Evolutionary conservation across 1,140 invertebrate species (phyloP).

Genomic region (Aphidius ervi): DNA sequence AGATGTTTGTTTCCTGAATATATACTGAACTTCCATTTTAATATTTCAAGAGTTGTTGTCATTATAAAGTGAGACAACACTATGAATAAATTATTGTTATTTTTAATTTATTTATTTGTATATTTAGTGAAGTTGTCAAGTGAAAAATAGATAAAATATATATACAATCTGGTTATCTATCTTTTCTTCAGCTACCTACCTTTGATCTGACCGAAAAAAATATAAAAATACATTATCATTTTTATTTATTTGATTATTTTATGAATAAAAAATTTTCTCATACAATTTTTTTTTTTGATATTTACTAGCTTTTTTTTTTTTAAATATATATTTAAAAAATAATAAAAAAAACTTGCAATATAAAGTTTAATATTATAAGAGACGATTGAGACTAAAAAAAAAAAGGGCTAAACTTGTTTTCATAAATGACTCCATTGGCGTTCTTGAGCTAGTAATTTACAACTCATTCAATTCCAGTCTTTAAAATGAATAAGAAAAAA

Average conservation of each 20-base stretch:
- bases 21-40: too few species aligned
- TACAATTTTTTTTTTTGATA: too few species aligned
- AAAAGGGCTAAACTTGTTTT: constrained; percentile 8
- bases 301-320: not conserved
- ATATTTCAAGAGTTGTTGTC: too few species aligned
- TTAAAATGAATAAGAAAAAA: not conserved
- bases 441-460: constrained; percentile 2
- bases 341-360: not conserved
- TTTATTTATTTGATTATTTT: too few species aligned
- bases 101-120: not conserved
- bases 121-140: constrained; percentile 6
- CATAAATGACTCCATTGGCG: constrained; percentile 9
- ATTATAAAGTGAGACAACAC: too few species aligned
- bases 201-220: not conserved
- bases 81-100: not conserved
- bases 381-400: not conserved
- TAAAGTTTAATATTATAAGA: constrained; percentile 5
- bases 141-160: constrained; percentile 7
- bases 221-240: too few species aligned
- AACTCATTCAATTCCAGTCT: constrained; percentile 8
- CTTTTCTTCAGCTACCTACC: not conserved
- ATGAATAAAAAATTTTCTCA: not conserved
- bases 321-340: not conserved
- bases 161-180: not conserved
- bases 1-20: constrained; percentile 14